phyloP scores from a whole-genome alignment of 2,888 invertebrate species.

The Hydraecia micacea region DNA sequence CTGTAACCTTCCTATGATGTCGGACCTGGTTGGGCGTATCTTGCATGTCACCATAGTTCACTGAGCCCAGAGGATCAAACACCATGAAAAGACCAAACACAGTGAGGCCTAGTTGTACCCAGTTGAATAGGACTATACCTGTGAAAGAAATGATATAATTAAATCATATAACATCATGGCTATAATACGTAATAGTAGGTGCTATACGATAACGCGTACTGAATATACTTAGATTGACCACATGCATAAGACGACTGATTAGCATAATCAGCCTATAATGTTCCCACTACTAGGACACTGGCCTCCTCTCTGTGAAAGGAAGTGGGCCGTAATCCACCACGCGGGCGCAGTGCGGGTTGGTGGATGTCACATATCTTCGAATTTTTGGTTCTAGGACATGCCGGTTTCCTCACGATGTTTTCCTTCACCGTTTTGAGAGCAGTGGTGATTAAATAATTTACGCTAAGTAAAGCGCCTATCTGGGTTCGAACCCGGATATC shows the following conservation, averaged over 20 bases:
- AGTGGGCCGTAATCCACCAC: not conserved
- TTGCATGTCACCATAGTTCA: conserved; percentile 91
- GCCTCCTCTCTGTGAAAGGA: not conserved
- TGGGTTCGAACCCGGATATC: no score
- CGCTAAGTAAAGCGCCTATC: no score
- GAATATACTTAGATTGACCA: not conserved
- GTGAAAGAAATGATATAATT: not conserved
- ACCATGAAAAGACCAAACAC: conserved; percentile 94
- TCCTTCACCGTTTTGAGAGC: not conserved
- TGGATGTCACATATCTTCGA: not conserved
- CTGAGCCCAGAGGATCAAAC: conserved; percentile 95
- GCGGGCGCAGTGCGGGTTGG: not conserved
- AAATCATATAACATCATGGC: not conserved
- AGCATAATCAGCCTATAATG: not conserved
- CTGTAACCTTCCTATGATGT: conserved; percentile 92
- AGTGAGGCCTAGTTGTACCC: conserved; percentile 94
- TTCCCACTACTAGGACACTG: not conserved
- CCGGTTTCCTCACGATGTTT: not conserved
- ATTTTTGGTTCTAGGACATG: not conserved
- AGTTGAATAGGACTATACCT: conserved; percentile 95
- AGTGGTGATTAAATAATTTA: not conserved
- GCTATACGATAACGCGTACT: not conserved
- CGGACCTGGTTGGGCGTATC: conserved; percentile 92
- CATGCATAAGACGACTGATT: not conserved
- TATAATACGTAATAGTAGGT: no score